Percentiles rank a stretch among this genome's conserved stretches.
phyloP scores from a whole-genome alignment of 2,888 invertebrate species.

The Drosophila histrio region DNA sequence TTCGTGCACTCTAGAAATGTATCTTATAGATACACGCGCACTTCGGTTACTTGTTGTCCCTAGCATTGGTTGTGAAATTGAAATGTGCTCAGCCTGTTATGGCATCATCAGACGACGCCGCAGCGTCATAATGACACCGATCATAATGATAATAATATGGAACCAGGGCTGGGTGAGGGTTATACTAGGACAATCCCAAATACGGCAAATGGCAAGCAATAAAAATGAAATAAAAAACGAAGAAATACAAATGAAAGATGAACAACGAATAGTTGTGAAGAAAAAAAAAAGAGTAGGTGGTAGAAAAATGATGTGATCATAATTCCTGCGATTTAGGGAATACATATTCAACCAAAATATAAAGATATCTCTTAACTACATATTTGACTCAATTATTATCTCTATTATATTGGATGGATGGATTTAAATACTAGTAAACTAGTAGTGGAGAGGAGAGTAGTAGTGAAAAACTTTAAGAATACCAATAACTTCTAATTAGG shows the following conservation, averaged over 20 bases:
- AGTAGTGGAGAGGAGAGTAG: too few relatives aligned
- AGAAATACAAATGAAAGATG: not conserved
- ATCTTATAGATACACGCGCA: slow-evolving; percentile 66
- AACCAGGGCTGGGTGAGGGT: not conserved
- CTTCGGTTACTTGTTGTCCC: slow-evolving; percentile 58
- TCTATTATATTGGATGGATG: not conserved
- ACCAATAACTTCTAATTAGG: too few relatives aligned
- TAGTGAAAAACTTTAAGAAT: too few relatives aligned
- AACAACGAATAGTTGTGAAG: not conserved
- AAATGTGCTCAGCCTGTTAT: slow-evolving; percentile 66
- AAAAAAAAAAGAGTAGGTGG: not conserved
- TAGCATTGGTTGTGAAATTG: slow-evolving; percentile 54
- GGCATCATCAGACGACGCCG: slow-evolving; percentile 64
- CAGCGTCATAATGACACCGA: slow-evolving; percentile 23
- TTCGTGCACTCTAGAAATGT: slow-evolving; percentile 69
- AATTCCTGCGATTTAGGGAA: slow-evolving; percentile 1
- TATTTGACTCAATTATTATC: not conserved
- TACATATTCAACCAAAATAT: not conserved
- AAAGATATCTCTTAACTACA: not conserved
- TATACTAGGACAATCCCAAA: not conserved
- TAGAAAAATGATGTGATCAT: slow-evolving; percentile 9
- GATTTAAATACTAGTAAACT: too few relatives aligned
- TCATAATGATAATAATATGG: slow-evolving; percentile 7
- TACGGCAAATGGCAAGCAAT: not conserved
- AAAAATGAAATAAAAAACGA: not conserved